phyloP scores from a whole-genome alignment of 1,140 invertebrate species.

The Drosophila takahashii region DNA sequence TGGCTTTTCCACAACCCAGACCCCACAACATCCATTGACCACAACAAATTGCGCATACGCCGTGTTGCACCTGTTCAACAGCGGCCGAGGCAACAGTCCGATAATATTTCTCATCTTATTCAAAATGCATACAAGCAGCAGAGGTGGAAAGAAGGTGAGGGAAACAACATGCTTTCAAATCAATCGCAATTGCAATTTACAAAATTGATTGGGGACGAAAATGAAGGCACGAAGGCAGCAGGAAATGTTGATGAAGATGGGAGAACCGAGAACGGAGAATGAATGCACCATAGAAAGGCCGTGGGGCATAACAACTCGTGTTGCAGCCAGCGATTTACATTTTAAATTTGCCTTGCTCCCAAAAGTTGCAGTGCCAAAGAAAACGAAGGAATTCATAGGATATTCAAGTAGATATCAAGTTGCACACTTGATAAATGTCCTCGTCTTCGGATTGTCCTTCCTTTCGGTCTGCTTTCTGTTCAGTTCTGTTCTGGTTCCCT shows the following conservation, averaged over 20 bases:
- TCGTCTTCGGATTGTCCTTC: constrained; percentile 32
- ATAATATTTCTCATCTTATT: constrained; percentile 51
- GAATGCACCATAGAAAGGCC: constrained; percentile 21
- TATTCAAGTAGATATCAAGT: constrained; percentile 30
- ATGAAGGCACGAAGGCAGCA: constrained; percentile 27
- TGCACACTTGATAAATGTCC: constrained; percentile 73
- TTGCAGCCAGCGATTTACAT: constrained; percentile 66
- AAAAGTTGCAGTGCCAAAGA: constrained; percentile 29
- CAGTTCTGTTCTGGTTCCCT: constrained; percentile 19
- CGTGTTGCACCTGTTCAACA: constrained; percentile 27
- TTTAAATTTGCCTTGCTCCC: constrained; percentile 42
- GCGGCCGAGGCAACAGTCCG: constrained; percentile 31
- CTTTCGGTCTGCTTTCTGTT: constrained; percentile 3
- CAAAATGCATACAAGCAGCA: constrained; percentile 24
- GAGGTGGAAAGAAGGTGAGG: not conserved
- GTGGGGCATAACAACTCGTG: constrained; percentile 49
- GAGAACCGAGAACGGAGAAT: not conserved
- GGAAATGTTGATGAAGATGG: constrained; percentile 28
- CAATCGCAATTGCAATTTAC: constrained; percentile 76
- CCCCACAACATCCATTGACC: constrained; percentile 30
- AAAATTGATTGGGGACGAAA: constrained; percentile 71
- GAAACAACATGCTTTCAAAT: constrained; percentile 59
- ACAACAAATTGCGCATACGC: constrained; percentile 54
- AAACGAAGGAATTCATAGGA: constrained; percentile 13
- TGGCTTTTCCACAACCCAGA: not conserved